These are phyloP conservation scores for Cerceris ruficornis DNA, from an alignment of 2,888 invertebrate species.

Conservation along the genomic window DNA sequence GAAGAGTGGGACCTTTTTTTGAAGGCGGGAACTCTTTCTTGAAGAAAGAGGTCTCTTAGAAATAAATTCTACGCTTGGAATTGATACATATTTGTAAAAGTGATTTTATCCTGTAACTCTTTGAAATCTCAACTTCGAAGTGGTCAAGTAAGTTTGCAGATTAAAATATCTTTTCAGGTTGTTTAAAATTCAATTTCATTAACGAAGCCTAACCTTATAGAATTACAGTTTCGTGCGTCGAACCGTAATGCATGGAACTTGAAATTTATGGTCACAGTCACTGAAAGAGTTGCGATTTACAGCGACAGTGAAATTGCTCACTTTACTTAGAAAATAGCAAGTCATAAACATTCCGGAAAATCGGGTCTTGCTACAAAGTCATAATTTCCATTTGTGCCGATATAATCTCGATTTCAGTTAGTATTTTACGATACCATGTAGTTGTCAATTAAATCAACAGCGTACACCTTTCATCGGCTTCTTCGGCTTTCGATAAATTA, in stretches of 20 bases:
- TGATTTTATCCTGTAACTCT: no score
- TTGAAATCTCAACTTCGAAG: neutral
- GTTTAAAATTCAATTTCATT: neutral
- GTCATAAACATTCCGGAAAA: slow-evolving; percentile 14
- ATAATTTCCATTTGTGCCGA: slow-evolving; percentile 17
- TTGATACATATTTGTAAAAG: no score
- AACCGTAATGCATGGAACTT: neutral
- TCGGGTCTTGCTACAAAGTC: slow-evolving; percentile 4
- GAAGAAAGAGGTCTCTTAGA: no score
- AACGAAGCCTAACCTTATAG: neutral
- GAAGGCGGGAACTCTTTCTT: no score
- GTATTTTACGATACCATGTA: slow-evolving; percentile 6
- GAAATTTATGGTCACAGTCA: slow-evolving; percentile 2
- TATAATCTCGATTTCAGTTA: slow-evolving; percentile 12
- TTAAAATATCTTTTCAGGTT: neutral
- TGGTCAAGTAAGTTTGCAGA: neutral
- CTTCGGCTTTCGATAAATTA: slow-evolving; percentile 2
- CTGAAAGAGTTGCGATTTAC: slow-evolving; percentile 15
- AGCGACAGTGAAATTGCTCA: slow-evolving; percentile 16
- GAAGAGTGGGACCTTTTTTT: no score
- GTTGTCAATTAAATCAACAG: slow-evolving; percentile 1
- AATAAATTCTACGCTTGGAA: no score
- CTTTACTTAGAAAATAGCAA: slow-evolving; percentile 32
- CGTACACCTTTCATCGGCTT: neutral
- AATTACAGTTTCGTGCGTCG: neutral